phyloP scores from a whole-genome alignment of 2,888 invertebrate genomes.

The Bimastos eiseni region DNA sequence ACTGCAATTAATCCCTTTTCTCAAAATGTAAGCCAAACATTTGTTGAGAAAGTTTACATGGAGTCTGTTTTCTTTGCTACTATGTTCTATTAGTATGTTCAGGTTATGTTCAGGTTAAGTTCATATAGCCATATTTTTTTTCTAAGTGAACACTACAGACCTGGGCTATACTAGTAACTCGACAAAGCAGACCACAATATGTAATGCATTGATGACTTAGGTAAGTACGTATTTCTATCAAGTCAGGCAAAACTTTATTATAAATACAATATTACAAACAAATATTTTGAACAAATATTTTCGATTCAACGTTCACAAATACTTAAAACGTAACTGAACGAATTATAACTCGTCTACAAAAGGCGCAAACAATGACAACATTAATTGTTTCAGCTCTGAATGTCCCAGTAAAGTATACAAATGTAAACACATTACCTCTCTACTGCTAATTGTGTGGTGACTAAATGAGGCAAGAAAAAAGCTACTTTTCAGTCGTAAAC shows the following conservation, averaged over 20 bases:
- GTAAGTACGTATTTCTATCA: neutral
- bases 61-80: too few species aligned
- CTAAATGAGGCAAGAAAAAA: neutral
- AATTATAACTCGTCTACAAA: neutral
- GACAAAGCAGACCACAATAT: neutral
- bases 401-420: neutral
- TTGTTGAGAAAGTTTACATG: too few species aligned
- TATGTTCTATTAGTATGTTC: too few species aligned
- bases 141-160: neutral
- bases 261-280: neutral
- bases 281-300: neutral
- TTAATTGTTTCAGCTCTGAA: neutral
- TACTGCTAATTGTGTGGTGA: neutral
- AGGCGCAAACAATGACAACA: neutral
- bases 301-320: neutral
- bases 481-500: neutral
- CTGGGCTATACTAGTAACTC: neutral
- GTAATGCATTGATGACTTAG: neutral
- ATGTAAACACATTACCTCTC: neutral
- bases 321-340: neutral
- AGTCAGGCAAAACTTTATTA: neutral
- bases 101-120: too few species aligned
- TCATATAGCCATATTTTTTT: too few species aligned
- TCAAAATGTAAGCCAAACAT: too few species aligned
- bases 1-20: too few species aligned